Conservation (phyloP, 2,113 vertebrate species). For the Xiphophorus hellerii region DNA sequence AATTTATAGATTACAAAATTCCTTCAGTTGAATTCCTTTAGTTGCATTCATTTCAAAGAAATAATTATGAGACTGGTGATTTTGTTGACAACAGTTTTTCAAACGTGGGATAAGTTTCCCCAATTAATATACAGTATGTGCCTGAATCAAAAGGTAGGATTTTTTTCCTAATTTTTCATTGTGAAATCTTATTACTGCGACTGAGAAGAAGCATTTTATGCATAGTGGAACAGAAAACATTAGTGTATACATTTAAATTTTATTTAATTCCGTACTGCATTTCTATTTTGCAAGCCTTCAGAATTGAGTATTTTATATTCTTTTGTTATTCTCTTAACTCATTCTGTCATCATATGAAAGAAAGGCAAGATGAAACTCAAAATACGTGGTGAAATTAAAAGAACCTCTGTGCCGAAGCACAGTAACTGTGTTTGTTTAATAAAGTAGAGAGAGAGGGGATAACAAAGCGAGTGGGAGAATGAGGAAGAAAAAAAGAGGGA, state of each 20-base stretch:
- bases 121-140: too few species aligned
- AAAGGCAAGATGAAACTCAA: not conserved
- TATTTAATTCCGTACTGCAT: not conserved
- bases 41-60: too few species aligned
- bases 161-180: not conserved
- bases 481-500: conserved; percentile 40
- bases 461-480: conserved; percentile 33
- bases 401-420: conserved; percentile 27
- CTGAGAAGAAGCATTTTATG: not conserved
- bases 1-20: too few species aligned
- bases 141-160: not conserved
- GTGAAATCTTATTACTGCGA: not conserved
- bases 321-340: not conserved
- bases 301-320: not conserved
- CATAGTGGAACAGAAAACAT: not conserved
- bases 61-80: not conserved
- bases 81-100: not conserved
- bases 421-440: conserved; percentile 57
- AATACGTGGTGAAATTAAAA: conserved; percentile 37
- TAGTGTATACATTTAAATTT: not conserved
- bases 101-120: not conserved
- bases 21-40: too few species aligned
- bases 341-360: not conserved
- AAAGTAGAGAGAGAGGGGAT: conserved; percentile 43
- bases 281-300: not conserved